Base-by-base conservation (phyloP, 2,888 invertebrate species). In the Drosophila neoperkinsi region DNA sequence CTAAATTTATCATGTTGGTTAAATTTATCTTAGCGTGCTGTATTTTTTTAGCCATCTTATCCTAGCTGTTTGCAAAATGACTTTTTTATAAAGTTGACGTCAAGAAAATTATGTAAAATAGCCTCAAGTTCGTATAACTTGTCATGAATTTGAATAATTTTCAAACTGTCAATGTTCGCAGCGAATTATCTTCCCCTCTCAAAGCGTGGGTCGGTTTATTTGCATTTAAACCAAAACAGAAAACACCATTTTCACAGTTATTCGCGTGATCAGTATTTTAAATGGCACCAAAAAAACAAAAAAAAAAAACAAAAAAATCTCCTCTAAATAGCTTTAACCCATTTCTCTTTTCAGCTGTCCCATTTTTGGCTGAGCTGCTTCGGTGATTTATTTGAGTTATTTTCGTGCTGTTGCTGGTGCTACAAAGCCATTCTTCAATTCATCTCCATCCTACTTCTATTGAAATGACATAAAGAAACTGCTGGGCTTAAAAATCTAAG, bases 91-190 rank as follows among this genome's bases (percentile, higher is more conserved):
- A 77, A 84, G 66, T 78, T 69, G 65, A 69, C 33, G 82, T 69
- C 80, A 74, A 60, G 52, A 56, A 75, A 82, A 88, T 88, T 85
- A 88, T 85, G 85, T 73, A 79, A 88, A 88, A 79, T 55, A 73
- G 79, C 64, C 72, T 79, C 79, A 87, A 87, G 77, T 73, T 71
- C 74, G 66, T 72, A 63, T 31, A 74, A 82, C 75, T 85, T 87
- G 81, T 81, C 79, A 77, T 69, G 81, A 81, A 82, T 77, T 84
- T 74, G 85, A 81, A 79, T 82, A 85, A 79, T 85, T 76, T 71
- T 49, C 64, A 74, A 72, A 49, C 71, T 81, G 71, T 74, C 77
- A 80, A 57, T 60, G 63, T 51, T 50, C 55, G 5, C 60, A 10
- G 31, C 36, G 38, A 61, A 58, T 28, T 41, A 33, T 33, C 38